These are phyloP conservation scores for Zeuzera pyrina DNA, from an alignment of 2,888 invertebrate genomes.

Conservation along the genomic window DNA sequence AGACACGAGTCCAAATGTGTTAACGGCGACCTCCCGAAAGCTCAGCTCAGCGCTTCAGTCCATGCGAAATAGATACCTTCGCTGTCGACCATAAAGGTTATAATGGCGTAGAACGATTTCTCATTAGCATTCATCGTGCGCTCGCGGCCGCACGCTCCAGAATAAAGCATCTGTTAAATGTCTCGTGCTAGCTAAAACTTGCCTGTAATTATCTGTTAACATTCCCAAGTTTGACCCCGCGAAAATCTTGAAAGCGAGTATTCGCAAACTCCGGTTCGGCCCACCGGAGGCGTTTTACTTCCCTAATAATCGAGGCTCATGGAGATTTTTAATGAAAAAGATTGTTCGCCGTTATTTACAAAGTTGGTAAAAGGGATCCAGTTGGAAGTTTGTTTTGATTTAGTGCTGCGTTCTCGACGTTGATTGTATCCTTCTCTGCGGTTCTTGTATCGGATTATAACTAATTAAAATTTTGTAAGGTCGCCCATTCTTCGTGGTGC, in stretches of 20 bases:
- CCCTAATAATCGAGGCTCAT: constrained; percentile 67
- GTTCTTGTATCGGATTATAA: constrained; percentile 53
- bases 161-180: constrained; percentile 73
- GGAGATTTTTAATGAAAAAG: constrained; percentile 72
- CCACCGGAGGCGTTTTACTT: constrained; percentile 66
- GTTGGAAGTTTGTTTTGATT: constrained; percentile 68
- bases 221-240: constrained; percentile 71
- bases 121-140: constrained; percentile 71
- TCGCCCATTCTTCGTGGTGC: background rate
- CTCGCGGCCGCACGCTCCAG: constrained; percentile 63
- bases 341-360: constrained; percentile 68
- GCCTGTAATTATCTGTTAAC: constrained; percentile 72
- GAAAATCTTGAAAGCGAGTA: constrained; percentile 58
- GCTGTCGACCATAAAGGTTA: constrained; percentile 28
- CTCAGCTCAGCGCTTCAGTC: constrained; percentile 15
- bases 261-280: constrained; percentile 42
- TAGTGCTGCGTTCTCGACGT: constrained; percentile 51
- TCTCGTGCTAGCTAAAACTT: constrained; percentile 70
- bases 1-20: constrained; percentile 69
- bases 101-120: constrained; percentile 33
- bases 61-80: constrained; percentile 35
- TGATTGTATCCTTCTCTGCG: constrained; percentile 57
- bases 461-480: constrained; percentile 43
- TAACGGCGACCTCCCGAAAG: constrained; percentile 57
- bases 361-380: constrained; percentile 69